These are phyloP conservation scores for Diaphora mendica DNA, from an alignment of 2,888 invertebrate genomes.

Conservation along the genomic window DNA sequence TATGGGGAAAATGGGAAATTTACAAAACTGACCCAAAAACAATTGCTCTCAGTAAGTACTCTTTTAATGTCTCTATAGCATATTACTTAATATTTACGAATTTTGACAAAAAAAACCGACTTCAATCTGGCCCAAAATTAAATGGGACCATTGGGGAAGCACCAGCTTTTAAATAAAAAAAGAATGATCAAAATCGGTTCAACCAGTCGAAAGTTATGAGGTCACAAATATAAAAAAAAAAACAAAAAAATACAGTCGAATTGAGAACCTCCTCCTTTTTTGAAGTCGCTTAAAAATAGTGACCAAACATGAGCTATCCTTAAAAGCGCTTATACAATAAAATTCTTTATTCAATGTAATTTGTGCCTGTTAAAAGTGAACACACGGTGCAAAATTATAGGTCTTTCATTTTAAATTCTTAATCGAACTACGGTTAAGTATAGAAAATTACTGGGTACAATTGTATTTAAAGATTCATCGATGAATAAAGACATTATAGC, in stretches of 20 bases:
- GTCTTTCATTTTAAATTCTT: constrained; percentile 10
- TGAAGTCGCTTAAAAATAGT: background rate
- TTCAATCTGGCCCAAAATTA: too few relatives aligned
- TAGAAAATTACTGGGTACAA: constrained; percentile 20
- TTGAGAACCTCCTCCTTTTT: too few relatives aligned
- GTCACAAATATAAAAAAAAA: too few relatives aligned
- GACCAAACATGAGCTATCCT: background rate
- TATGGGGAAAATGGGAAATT: too few relatives aligned
- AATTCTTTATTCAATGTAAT: background rate
- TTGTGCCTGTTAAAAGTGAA: constrained; percentile 1
- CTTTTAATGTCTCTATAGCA: background rate
- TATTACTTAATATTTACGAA: too few relatives aligned
- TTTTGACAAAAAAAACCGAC: too few relatives aligned
- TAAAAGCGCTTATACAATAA: background rate
- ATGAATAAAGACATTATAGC: constrained; percentile 21
- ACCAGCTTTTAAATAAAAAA: too few relatives aligned
- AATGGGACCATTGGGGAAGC: too few relatives aligned
- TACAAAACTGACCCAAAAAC: too few relatives aligned
- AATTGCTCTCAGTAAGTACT: background rate
- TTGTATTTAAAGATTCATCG: constrained; percentile 23
- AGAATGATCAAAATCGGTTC: too few relatives aligned
- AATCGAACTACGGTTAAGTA: constrained; percentile 16
- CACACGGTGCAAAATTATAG: constrained; percentile 20
- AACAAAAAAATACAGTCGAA: too few relatives aligned
- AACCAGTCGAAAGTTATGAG: too few relatives aligned